These are phyloP conservation scores for Nettapus auritus DNA, from an alignment of 2,113 vertebrate species.

Conservation along the genomic window DNA sequence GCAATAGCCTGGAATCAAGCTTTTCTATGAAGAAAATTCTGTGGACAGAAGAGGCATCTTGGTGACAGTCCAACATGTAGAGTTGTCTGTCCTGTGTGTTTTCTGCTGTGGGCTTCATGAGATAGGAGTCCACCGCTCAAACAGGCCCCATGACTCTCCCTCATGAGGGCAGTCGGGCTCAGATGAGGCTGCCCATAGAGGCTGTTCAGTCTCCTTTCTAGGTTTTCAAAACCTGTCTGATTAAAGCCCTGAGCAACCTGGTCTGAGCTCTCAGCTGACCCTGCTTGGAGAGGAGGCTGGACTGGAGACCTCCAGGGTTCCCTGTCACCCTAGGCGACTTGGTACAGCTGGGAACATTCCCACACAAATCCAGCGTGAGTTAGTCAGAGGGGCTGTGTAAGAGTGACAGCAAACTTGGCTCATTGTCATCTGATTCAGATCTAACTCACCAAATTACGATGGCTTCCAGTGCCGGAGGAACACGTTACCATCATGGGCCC, in stretches of 20 bases:
- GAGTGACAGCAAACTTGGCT: neutral
- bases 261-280: neutral
- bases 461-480: neutral
- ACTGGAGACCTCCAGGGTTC: neutral
- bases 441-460: fast-evolving
- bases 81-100: neutral
- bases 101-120: neutral
- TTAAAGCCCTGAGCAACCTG: neutral
- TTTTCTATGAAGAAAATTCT: neutral
- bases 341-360: neutral
- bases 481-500: neutral
- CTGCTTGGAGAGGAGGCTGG: neutral
- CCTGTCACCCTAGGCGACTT: neutral
- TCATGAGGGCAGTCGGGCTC: neutral
- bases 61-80: neutral
- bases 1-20: neutral
- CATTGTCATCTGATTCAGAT: neutral
- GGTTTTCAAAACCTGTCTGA: neutral
- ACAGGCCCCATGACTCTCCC: neutral
- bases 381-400: neutral
- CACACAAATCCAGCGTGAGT: neutral
- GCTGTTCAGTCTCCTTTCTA: neutral
- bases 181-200: neutral
- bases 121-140: neutral
- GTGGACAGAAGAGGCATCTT: neutral